Base-by-base conservation (phyloP, 2,113 vertebrate genomes). In the Oncorhynchus kisutch region DNA sequence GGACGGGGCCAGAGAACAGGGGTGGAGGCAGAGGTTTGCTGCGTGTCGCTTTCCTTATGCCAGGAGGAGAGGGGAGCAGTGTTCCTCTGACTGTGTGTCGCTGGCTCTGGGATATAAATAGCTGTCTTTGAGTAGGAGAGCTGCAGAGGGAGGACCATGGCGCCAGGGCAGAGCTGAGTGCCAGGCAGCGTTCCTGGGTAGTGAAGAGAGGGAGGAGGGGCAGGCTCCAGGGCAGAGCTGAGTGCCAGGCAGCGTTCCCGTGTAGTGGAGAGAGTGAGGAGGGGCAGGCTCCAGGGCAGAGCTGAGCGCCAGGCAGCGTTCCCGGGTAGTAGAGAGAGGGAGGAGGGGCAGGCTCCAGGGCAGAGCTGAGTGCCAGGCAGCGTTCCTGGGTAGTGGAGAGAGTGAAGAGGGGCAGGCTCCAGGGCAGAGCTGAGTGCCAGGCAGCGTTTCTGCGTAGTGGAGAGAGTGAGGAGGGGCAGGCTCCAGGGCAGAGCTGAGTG, bases 41-140 rank as follows among this genome's bases (percentile, higher is more conserved):
- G 34, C 77, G 25, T 81, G 74, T 78, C 71, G 54, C 54, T 81
- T 85, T 85, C 81, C 80, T 67, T 79, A 76, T 71, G 78, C 84
- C 77, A 74, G 84, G 79, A 87, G 87, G 81, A 74, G 67, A 80
- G 74, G 75, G 75, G 80, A 84, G 85, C 76, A 74, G 77, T 87
- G 78, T 74, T 84, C 79, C 79, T 81, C 79, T 82, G 78, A 84
- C 82, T 83, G 59, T 84, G 80, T 80, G 80, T 89, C 84, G 89
- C 84, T 89, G 85, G 86, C 85, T 87, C 79, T 82, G 83, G 70
- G 91, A 86, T 93, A 92, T 92, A 93, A 92, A 92, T 92, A 92
- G 90, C 82, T 70, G 85, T 81, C 87, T 89, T 88, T 92, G 89
- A 91, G 88, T 89, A 89, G 89, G 88, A 91, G 89, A 88, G 87